A percentile compares a stretch with the other conserved stretches of the same genome.
Evolutionary conservation across 1,140 invertebrate species (phyloP).

Genomic region (Hirudo medicinalis): DNA sequence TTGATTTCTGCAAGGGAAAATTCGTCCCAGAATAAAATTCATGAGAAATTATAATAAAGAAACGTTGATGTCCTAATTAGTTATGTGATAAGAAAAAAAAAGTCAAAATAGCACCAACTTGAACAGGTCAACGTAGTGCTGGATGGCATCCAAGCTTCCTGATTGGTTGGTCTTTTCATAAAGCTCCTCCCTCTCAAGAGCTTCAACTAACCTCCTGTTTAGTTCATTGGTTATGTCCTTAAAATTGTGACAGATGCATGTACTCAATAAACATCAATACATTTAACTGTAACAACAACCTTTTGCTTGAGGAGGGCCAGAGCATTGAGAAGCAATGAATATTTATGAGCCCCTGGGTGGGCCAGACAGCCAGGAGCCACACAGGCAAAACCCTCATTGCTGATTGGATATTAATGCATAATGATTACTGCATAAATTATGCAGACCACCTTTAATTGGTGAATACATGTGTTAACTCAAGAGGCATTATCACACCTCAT

Average conservation of each 20-base stretch:
- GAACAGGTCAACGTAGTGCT: too few species aligned
- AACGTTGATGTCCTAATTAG: too few species aligned
- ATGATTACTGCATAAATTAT: too few species aligned
- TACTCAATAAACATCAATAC: background rate
- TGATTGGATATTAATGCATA: conserved; percentile 6
- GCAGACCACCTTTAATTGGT: too few species aligned
- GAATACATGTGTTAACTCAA: too few species aligned
- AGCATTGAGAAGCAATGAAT: conserved; percentile 24
- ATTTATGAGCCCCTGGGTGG: conserved; percentile 20
- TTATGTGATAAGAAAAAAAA: too few species aligned
- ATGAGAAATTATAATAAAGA: too few species aligned
- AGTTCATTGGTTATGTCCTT: background rate
- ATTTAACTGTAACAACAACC: conserved; percentile 22
- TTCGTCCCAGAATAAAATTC: too few species aligned
- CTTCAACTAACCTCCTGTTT: conserved; percentile 4
- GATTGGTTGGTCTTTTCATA: background rate
- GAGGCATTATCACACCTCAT: too few species aligned
- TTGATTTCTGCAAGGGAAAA: conserved; percentile 30
- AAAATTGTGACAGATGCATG: background rate
- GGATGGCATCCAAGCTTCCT: too few species aligned
- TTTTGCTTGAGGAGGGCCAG: conserved; percentile 28
- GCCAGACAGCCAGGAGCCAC: conserved; percentile 29
- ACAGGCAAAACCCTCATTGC: conserved; percentile 16
- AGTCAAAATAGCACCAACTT: too few species aligned
- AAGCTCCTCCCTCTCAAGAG: background rate